Conservation (phyloP, 1,140 invertebrate species). For the Bombus difficillimus region DNA sequence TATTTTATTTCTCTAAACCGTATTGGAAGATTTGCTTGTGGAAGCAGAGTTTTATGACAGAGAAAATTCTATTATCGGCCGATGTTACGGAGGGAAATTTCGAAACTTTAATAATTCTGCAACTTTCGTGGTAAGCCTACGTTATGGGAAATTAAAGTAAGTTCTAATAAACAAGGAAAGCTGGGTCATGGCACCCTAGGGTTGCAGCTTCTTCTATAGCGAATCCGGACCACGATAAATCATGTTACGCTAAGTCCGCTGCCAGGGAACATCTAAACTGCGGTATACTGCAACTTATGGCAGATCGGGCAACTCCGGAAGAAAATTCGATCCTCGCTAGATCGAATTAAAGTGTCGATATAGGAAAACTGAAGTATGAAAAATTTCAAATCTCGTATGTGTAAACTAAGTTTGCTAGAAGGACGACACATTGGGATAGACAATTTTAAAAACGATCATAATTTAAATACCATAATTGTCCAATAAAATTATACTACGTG, state of each 20-base stretch:
- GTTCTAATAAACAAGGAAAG: not conserved
- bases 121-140: not conserved
- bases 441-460: not conserved
- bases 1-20: too few relatives aligned
- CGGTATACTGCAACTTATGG: not conserved
- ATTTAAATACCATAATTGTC: too few relatives aligned
- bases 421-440: too few relatives aligned
- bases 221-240: slow-evolving; percentile 15
- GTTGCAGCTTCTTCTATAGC: not conserved
- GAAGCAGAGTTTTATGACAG: not conserved
- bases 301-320: not conserved
- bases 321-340: not conserved
- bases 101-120: not conserved
- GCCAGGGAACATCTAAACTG: not conserved
- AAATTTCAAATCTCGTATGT: not conserved
- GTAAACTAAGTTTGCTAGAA: not conserved
- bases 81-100: not conserved
- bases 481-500: too few relatives aligned
- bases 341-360: slow-evolving; percentile 20
- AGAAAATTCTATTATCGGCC: not conserved
- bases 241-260: slow-evolving; percentile 12
- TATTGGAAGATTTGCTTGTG: too few relatives aligned
- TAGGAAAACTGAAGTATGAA: not conserved
- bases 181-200: not conserved
- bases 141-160: not conserved